Evolutionary conservation across 2,888 invertebrate species (phyloP).

Genomic region (Drosophila antonietae): DNA sequence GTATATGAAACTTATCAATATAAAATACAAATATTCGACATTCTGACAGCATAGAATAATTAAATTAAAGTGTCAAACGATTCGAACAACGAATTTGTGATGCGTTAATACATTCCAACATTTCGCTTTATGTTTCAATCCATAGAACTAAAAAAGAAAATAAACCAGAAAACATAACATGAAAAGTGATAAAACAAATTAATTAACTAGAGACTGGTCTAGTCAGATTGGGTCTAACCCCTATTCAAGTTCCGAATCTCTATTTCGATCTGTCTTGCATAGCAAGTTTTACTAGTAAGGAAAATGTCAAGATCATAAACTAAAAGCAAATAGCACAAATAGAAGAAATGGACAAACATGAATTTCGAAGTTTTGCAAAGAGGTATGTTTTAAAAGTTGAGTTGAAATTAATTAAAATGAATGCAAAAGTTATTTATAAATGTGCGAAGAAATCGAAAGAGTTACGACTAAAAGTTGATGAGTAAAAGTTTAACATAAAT

Average conservation of each 20-base stretch:
- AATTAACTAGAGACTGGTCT: slow-evolving; percentile 56
- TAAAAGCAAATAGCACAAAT: slow-evolving; percentile 15
- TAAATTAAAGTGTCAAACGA: slow-evolving; percentile 52
- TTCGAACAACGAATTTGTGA: background rate
- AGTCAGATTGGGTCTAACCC: slow-evolving; percentile 20
- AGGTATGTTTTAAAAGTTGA: background rate
- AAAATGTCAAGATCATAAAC: slow-evolving; percentile 72
- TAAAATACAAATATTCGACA: slow-evolving; percentile 27
- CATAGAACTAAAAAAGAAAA: background rate
- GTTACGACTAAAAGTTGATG: background rate
- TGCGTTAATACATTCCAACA: slow-evolving; percentile 4
- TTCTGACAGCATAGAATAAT: slow-evolving; percentile 42
- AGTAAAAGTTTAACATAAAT: too few species aligned
- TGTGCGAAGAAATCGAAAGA: background rate
- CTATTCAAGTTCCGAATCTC: slow-evolving; percentile 33
- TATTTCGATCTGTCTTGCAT: slow-evolving; percentile 23
- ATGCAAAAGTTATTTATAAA: background rate
- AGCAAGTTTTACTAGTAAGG: slow-evolving; percentile 65
- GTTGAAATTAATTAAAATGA: background rate
- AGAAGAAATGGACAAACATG: background rate
- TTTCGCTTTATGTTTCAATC: background rate
- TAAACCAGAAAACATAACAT: slow-evolving; percentile 1
- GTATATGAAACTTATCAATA: slow-evolving; percentile 34
- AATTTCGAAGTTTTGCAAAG: background rate
- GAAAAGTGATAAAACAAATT: slow-evolving; percentile 50